Evolutionary conservation across 2,113 vertebrate species (phyloP).

Genomic region (Phycodurus eques): DNA sequence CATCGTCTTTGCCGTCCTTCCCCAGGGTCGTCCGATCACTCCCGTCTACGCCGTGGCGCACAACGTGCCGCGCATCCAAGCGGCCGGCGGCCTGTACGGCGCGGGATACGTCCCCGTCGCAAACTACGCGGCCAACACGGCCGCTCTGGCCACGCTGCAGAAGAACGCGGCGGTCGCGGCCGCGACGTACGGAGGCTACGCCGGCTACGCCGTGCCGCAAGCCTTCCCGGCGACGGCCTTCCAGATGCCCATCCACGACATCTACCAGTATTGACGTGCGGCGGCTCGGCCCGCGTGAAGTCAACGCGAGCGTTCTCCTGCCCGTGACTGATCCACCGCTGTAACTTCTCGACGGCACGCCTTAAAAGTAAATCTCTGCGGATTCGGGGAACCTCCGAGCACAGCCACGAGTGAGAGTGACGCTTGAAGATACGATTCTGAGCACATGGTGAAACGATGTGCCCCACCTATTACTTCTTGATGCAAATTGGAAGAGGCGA

Average conservation of each 20-base stretch:
- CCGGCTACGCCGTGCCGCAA: conserved; percentile 85
- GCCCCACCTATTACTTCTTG: conserved; percentile 4
- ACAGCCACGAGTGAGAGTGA: conserved; percentile 12
- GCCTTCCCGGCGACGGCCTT: conserved; percentile 85
- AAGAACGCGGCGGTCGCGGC: conserved; percentile 84
- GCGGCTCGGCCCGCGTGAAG: conserved; percentile 11
- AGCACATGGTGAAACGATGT: conserved; percentile 19
- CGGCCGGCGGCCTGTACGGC: conserved; percentile 83
- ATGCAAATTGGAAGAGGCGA: conserved; percentile 17
- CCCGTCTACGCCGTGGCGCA: conserved; percentile 94
- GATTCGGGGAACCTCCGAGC: conserved; percentile 20
- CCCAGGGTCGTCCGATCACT: conserved; percentile 91
- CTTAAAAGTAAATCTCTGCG: conserved; percentile 24
- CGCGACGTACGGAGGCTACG: conserved; percentile 81
- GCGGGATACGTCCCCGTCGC: conserved; percentile 87
- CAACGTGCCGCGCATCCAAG: conserved; percentile 85
- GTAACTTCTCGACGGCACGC: conserved; percentile 18
- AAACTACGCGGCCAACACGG: conserved; percentile 79
- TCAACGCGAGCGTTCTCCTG: conserved; percentile 8
- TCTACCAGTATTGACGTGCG: conserved; percentile 89
- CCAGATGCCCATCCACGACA: conserved; percentile 90
- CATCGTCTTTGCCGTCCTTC: background rate
- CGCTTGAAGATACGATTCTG: conserved; percentile 22
- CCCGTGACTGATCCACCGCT: conserved; percentile 38
- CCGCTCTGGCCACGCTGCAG: conserved; percentile 89